Conservation (phyloP, 2,888 invertebrate species). For the Ectropis crepuscularia region DNA sequence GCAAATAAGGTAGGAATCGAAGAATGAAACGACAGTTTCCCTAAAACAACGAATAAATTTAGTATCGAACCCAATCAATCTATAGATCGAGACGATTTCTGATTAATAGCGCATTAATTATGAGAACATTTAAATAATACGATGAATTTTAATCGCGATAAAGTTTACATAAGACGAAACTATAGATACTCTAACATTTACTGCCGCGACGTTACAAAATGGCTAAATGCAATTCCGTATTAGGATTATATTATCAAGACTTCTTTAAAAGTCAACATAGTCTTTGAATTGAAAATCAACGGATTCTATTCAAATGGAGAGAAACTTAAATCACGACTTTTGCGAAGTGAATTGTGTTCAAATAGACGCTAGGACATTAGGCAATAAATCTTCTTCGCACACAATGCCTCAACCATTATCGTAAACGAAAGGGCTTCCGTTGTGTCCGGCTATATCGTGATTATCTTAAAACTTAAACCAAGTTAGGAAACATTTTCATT, state of each 20-base stretch:
- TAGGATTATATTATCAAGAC: neutral
- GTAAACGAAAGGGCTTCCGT: slow-evolving; percentile 20
- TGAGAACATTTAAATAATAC: slow-evolving; percentile 1
- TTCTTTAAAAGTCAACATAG: slow-evolving; percentile 6
- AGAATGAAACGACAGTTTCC: too few species aligned
- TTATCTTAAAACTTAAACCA: neutral
- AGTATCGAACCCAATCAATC: too few species aligned
- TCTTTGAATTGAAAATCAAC: slow-evolving; percentile 23
- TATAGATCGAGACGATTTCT: neutral
- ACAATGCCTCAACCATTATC: slow-evolving; percentile 17
- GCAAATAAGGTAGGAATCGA: too few species aligned
- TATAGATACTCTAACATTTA: slow-evolving; percentile 10
- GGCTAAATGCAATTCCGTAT: slow-evolving; percentile 6
- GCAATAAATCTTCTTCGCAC: slow-evolving; percentile 22
- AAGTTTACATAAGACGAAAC: slow-evolving; percentile 7
- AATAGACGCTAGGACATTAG: slow-evolving; percentile 12
- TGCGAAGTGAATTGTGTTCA: slow-evolving; percentile 14
- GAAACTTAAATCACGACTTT: slow-evolving; percentile 22
- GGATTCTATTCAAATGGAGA: slow-evolving; percentile 26
- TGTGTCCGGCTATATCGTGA: slow-evolving; percentile 3
- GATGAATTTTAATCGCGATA: slow-evolving; percentile 3
- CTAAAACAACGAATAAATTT: too few species aligned
- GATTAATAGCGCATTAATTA: neutral
- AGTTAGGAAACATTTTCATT: slow-evolving; percentile 8
- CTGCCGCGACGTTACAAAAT: slow-evolving; percentile 6